Evolutionary conservation across 2,797 vertebrate genomes (phyloP).

Genomic region (Prunella strophiata): DNA sequence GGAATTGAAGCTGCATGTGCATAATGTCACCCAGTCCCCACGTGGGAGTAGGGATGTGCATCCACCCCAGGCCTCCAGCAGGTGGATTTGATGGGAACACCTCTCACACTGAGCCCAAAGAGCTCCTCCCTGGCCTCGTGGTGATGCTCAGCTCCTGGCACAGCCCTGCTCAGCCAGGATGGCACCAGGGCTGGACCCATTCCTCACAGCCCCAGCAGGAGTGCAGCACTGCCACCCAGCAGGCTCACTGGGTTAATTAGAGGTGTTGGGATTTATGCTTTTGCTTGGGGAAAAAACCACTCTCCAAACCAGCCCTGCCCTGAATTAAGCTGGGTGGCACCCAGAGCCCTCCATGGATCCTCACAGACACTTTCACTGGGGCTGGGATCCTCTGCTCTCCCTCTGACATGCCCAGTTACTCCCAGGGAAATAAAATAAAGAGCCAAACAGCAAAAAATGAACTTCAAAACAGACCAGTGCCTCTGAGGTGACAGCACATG

Average conservation of each 20-base stretch:
- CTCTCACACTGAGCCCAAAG: not conserved
- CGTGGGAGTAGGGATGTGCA: accelerated
- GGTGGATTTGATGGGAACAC: not conserved
- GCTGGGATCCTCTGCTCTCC: constrained; percentile 29
- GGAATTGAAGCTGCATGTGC: not conserved
- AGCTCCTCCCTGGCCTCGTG: accelerated
- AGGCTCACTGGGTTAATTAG: accelerated
- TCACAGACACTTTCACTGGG: not conserved
- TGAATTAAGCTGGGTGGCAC: accelerated
- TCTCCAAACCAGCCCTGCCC: not conserved
- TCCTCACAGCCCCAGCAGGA: not conserved
- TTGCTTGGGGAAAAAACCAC: not conserved
- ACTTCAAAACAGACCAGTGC: constrained; percentile 74
- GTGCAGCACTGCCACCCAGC: not conserved
- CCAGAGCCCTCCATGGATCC: not conserved
- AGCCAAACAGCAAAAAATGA: constrained; percentile 29
- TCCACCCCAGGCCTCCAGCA: not conserved
- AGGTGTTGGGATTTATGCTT: not conserved
- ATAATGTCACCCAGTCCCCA: accelerated
- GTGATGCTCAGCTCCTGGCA: not conserved
- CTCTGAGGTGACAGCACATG: constrained; percentile 70
- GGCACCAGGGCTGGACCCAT: accelerated
- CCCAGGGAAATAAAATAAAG: not conserved
- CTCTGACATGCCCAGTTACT: constrained; percentile 35
- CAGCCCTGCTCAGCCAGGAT: not conserved